Evolutionary conservation across 2,113 vertebrate genomes (phyloP), one percentile per base, ranked within the genome.

Genomic region (Electrona antarctica): DNA sequence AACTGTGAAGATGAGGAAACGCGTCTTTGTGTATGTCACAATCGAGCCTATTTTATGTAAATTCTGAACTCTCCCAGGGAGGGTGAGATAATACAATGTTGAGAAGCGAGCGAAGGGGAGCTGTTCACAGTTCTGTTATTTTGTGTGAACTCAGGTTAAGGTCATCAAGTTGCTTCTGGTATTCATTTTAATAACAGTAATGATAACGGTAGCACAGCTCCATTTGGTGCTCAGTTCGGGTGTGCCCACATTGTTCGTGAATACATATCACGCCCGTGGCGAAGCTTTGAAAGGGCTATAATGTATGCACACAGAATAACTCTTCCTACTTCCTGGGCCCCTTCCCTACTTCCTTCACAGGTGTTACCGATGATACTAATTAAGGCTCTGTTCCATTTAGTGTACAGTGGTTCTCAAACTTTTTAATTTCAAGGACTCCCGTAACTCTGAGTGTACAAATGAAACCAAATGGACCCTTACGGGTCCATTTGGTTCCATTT

Each of bases 51-150:
- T 51, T 69, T 12, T 60, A 60, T 54, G 29, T 52, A n/a, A 28
- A 8, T 13, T 45, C 8, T 59, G 1, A 63, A 64, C 21, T 67
- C 12, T 79, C 10, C 29, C 49, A 33, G 68, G 29, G 33, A 41
- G 33, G 45, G 59, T 15, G 57, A 13, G 10, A 2, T 0, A 29
- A 54, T 67, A 6, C 9, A 13, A 12, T 12, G 13, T 5, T 12
- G 4, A 10, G 51, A 52, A 10, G 51, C 9, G 51, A 52, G 51
- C 13, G 51, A 52, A 52, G 11, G 6, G 0, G n/a, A 12, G 51
- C 51, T 54, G 11, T 70, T 51, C 21, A 55, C 28, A 51, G 71
- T 29, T 33, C 7, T 9, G 9, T 50, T 21, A 46, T 60, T 73
- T 65, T 48, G 9, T 28, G 5, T 21, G 21, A 21, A 21, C 21